Base-by-base conservation (phyloP, 2,888 invertebrate species). In the Exephanes ischioxanthus region DNA sequence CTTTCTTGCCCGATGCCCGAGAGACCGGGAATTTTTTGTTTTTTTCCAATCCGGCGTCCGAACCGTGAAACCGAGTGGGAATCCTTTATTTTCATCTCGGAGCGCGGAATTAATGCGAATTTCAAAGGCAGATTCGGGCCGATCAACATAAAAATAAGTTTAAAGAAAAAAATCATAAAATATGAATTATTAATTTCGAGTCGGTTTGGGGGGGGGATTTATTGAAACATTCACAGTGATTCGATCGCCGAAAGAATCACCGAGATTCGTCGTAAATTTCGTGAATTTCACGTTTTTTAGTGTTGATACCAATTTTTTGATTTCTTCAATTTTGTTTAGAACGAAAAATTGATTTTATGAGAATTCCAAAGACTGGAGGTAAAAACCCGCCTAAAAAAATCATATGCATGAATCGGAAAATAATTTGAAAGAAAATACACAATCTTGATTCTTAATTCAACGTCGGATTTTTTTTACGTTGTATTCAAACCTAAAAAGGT, bases 1-100 rank as follows among this genome's bases (percentile, higher is more conserved):
- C 83, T 82, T 86, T 83, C 84, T 75, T 73, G 66, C 45, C 41
- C 73, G 61, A 71, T 66, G 66, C 71, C 51, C 66, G 19, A 66
- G 70, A 67, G 63, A 77, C 70, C 71, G 22, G 22, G 19, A 33
- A 11, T 22, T 33, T 22, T 55, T 14, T 0, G 14, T 33, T 14
- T 0, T 26, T 72, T 72, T 33, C 11, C 3, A 33, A 30, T 53
- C 26, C 53, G n/a, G 3, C 33, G 48, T 30, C 16, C 45, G 16
- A 30, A 71, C 51, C n/a, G 70, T 14, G 16, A 30, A 71, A 22
- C 16, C 53, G 45, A 45, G 19, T 68, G 16, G 11, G 19, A 68
- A 68, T 67, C 30, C 51, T 51, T 51, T 63, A 77, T 53, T 77
- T 77, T 77, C 41, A 37, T 4, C 41, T 41, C 41, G 26, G n/a